Percentiles rank a stretch among this genome's conserved stretches.
phyloP scores from a whole-genome alignment of 2,888 invertebrate genomes.

The Philopedon plagiatum region DNA sequence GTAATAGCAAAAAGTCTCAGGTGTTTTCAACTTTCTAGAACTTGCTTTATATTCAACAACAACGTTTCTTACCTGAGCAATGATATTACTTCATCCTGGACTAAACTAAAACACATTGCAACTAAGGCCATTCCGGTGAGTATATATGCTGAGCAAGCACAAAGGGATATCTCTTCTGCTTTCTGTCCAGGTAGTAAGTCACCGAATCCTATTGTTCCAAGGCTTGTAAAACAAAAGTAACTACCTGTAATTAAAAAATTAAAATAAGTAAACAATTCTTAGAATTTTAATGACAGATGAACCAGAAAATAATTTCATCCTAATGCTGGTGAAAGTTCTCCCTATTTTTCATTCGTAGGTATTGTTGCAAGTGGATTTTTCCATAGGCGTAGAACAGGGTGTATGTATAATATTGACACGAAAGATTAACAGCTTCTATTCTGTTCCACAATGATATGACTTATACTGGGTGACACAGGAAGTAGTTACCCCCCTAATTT shows the following conservation, averaged over 20 bases:
- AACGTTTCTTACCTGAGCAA: slow-evolving; percentile 37
- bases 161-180: slow-evolving; percentile 78
- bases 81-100: slow-evolving; percentile 78
- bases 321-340: too few relatives aligned
- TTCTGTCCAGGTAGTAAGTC: slow-evolving; percentile 80
- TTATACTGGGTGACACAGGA: too few relatives aligned
- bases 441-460: too few relatives aligned
- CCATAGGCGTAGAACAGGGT: too few relatives aligned
- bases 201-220: slow-evolving; percentile 88
- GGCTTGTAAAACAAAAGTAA: slow-evolving; percentile 83
- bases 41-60: not conserved
- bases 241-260: slow-evolving; percentile 67
- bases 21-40: not conserved
- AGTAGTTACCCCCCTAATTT: too few relatives aligned
- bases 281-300: too few relatives aligned
- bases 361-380: too few relatives aligned
- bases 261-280: not conserved
- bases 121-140: slow-evolving; percentile 88
- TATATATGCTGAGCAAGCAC: slow-evolving; percentile 86
- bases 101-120: slow-evolving; percentile 89
- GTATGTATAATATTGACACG: too few relatives aligned
- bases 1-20: too few relatives aligned
- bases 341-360: too few relatives aligned
- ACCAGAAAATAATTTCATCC: too few relatives aligned
- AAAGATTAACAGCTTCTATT: too few relatives aligned